These are phyloP conservation scores for Rotaria socialis DNA, from an alignment of 2,888 invertebrate genomes.

Conservation along the genomic window DNA sequence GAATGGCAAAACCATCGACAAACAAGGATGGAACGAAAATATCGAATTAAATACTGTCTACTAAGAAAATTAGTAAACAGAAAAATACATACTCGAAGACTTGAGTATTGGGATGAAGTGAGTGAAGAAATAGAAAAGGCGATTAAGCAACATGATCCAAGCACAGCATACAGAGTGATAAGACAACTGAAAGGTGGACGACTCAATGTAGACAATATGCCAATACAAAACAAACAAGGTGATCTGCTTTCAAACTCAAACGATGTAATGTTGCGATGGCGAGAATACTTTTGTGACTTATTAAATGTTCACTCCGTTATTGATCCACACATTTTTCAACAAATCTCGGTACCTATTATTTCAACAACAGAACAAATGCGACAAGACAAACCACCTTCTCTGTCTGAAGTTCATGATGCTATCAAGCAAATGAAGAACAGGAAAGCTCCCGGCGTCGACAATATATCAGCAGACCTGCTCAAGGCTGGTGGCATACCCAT, in stretches of 20 bases:
- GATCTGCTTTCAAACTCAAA: background rate
- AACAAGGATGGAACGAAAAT: background rate
- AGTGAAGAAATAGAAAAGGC: background rate
- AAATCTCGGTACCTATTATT: background rate
- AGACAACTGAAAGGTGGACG: background rate
- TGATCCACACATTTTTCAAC: background rate
- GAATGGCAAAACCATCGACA: background rate
- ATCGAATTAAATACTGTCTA: background rate
- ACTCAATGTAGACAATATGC: background rate
- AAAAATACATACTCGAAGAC: background rate
- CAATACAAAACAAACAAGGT: background rate
- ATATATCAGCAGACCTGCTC: background rate
- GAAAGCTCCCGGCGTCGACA: background rate
- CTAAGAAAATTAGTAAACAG: background rate
- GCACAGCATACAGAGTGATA: background rate
- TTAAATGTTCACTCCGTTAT: background rate
- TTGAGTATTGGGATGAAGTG: conserved; percentile 9
- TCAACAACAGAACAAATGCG: background rate
- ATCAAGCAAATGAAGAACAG: background rate
- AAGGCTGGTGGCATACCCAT: background rate
- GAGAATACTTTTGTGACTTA: conserved; percentile 15
- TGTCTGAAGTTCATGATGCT: conserved; percentile 11
- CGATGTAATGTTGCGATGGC: background rate
- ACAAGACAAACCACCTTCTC: background rate
- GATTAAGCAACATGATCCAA: background rate